Evolutionary conservation across 2,888 invertebrate species (phyloP).

Genomic region (Nephrotoma appendiculata): DNA sequence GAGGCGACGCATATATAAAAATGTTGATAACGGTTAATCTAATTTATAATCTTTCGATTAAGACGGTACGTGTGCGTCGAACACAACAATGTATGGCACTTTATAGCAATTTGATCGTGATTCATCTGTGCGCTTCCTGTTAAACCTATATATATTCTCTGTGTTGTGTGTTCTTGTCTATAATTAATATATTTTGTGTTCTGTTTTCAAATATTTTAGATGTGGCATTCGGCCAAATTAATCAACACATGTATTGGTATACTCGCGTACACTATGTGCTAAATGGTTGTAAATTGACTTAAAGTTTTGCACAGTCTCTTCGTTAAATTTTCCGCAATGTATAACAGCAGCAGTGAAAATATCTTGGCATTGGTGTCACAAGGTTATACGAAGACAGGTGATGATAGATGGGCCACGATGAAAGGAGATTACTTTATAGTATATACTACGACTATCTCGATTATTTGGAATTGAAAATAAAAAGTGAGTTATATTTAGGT

Average conservation of each 20-base stretch:
- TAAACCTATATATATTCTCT: background rate
- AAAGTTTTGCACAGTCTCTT: background rate
- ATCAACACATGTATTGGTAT: background rate
- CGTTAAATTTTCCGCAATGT: background rate
- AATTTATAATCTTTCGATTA: background rate
- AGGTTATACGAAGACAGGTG: background rate
- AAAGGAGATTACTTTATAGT: background rate
- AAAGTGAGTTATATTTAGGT: background rate
- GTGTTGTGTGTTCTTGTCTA: background rate
- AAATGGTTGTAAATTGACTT: background rate
- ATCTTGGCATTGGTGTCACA: background rate
- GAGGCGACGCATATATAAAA: background rate
- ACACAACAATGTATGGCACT: background rate
- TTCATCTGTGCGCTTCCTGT: background rate
- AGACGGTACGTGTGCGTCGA: background rate
- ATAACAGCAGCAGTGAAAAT: background rate
- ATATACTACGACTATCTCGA: background rate
- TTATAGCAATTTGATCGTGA: background rate
- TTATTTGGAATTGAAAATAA: background rate
- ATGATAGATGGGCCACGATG: background rate
- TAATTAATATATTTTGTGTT: background rate
- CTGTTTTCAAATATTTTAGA: background rate
- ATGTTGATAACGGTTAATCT: background rate
- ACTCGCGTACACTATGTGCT: background rate
- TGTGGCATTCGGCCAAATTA: background rate